phyloP scores from a whole-genome alignment of 2,888 invertebrate species.

The Entomobrya multifasciata region DNA sequence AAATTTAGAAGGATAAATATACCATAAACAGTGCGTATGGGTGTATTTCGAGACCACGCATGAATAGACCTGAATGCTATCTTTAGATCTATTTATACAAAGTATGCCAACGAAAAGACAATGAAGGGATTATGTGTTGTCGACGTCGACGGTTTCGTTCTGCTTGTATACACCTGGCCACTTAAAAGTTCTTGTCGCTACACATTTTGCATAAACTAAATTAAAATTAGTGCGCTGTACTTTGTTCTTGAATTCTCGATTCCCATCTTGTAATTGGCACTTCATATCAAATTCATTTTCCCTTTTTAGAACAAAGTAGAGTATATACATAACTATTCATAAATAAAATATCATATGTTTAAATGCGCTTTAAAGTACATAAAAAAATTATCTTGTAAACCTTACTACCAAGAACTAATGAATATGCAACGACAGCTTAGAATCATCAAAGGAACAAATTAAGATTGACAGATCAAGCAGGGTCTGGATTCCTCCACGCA shows the following conservation, averaged over 20 bases:
- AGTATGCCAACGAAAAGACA: neutral
- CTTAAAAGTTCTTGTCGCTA: neutral
- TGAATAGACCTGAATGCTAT: too few species aligned
- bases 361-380: neutral
- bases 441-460: neutral
- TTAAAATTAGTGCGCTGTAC: conserved; percentile 12
- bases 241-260: neutral
- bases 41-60: neutral
- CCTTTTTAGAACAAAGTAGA: neutral
- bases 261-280: neutral
- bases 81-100: too few species aligned
- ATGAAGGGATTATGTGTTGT: neutral
- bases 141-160: neutral
- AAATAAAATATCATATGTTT: neutral
- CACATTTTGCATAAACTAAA: conserved; percentile 26
- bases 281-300: neutral
- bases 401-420: neutral
- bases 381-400: neutral
- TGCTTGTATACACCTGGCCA: neutral
- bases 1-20: neutral
- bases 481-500: neutral
- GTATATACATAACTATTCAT: neutral
- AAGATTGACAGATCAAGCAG: neutral
- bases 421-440: neutral
- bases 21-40: neutral